Evolutionary conservation across 2,113 vertebrate genomes (phyloP), one percentile per base, ranked within the genome.

Genomic region (Genyomyrus donnyi): DNA sequence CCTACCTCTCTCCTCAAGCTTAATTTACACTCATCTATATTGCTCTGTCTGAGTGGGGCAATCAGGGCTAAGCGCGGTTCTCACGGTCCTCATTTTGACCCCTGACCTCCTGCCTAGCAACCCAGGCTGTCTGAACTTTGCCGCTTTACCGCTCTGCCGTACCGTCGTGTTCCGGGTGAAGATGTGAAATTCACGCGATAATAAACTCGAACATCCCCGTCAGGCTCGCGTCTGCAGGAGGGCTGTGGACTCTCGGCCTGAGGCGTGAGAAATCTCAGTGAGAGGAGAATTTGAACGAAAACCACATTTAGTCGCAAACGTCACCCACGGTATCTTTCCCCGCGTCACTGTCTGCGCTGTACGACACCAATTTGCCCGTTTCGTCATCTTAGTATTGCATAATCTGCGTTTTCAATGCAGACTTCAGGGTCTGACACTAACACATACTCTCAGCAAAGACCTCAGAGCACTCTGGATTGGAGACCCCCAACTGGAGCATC

Each of bases 31-130:
- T 27, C 10, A 56, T 62, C 19, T 62, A n/a, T 31, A 45, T 62
- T 39, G 52, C 42, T 62, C 19, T 62, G 74, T 88, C 45, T 87
- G n/a, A 85, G 85, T 45, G 70, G 84, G 50, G 90, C 88, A 39
- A 42, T 91, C 62, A 62, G 89, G 46, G 89, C 89, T 46, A 89
- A 89, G 85, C 88, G 77, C 24, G 13, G 45, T 84, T 88, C 90
- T 87, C 17, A 83, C 80, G 90, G 86, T 85, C 50, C 53, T 52
- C 70, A 21, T 45, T 66, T 88, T 83, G 87, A 92, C 90, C 90
- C 88, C 62, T 92, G 90, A 91, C 90, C 42, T 77, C 8, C 49
- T 3, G 8, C 50, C 31, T 19, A 50, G 5, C 85, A 87, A 11
- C 48, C 3, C 24, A n/a, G 24, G 46, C 87, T 49, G 15, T 83